Evolutionary conservation across 92 coral and sea anemone species (phyloP), one percentile per base, ranked within the genome.

Genomic region (Hydrozoanthus gracilis): DNA sequence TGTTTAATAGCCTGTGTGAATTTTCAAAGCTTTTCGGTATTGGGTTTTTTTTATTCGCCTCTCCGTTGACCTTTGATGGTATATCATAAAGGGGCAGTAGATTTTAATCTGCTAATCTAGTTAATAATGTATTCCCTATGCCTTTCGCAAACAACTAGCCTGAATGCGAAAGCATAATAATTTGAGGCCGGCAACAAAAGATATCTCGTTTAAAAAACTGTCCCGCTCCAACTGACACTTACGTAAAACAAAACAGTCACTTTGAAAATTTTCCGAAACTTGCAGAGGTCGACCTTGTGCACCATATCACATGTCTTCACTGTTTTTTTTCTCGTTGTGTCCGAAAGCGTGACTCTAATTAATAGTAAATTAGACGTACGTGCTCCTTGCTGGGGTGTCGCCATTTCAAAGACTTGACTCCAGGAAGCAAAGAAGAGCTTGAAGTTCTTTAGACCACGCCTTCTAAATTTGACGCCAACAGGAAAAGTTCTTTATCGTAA

Each of bases 341-440:
- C 73, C 58, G 58, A 35, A 17, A 64, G 44, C 71, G 84, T 62
- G 73, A 79, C 64, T 16, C n/a, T 45, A 64, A 51, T 76, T 75
- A 51, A 51, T 46, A 52, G 62, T 15, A 12, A n/a, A 52, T 18
- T 52, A 17, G 62, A 11, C 3, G 60, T 80, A 80, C 85, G 85
- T 80, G 85, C 85, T 64, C 50, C 5, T 15, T 49, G 3, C 45
- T 18, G 60, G 49, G 74, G 73, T 80, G 75, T 20, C 73, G 62
- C 72, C 61, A 48, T 60, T 65, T 80, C 60, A 80, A 35, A 20
- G 47, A 47, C 74, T 48, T 80, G 60, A 80, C 73, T 80, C 62
- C 85, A 80, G 85, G 85, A 80, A 80, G 69, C 51, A 49, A 80
- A 64, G 74, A 61, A 66, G 48, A 80, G 50, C 56, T 64, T 62